Evolutionary conservation across 1,140 invertebrate species (phyloP), one percentile per base, ranked within the genome.

Genomic region (Trichomalopsis sarcophagae): DNA sequence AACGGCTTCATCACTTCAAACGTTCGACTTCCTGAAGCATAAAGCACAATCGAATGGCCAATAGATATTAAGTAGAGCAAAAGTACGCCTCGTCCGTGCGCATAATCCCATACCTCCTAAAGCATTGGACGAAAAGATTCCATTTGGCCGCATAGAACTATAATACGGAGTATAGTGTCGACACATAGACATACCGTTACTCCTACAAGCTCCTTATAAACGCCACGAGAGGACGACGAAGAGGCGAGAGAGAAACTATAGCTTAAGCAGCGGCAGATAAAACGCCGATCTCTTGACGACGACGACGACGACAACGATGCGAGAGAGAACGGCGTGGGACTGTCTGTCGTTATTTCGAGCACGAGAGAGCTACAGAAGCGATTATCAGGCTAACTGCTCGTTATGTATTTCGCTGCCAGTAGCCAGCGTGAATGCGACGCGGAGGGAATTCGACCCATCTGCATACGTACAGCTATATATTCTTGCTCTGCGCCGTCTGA

Each of bases 311-410:
- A 27, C 27, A 69, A 81, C 55, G 40, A 27, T 3, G 44, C 21
- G 33, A 3, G 44, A 40, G 74, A 76, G 13, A 36, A 36, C 73
- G 73, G 36, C 33, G 73, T 62, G 81, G 62, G 81, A 76, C 82
- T 77, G 82, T 83, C 74, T 74, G 55, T 83, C 74, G 82, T 83
- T 83, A 83, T 83, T 83, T 77, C 82, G 73, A 83, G 82, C 80
- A 71, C 78, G 78, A 71, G 66, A 79, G 77, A 44, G 17, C 68
- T 47, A 27, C 21, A 66, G 82, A 27, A 77, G 82, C 74, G 74
- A 83, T 83, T 83, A 83, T 83, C 82, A 62, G 36, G 44, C 23
- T 82, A 82, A 81, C 80, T 73, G 80, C 80, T 81, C 69, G 80
- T 81, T 81, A 81, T 73, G 69, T 81, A 81, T 81, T 81, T 81